phyloP scores from a whole-genome alignment of 2,888 invertebrate species.

The Emmelina monodactyla region DNA sequence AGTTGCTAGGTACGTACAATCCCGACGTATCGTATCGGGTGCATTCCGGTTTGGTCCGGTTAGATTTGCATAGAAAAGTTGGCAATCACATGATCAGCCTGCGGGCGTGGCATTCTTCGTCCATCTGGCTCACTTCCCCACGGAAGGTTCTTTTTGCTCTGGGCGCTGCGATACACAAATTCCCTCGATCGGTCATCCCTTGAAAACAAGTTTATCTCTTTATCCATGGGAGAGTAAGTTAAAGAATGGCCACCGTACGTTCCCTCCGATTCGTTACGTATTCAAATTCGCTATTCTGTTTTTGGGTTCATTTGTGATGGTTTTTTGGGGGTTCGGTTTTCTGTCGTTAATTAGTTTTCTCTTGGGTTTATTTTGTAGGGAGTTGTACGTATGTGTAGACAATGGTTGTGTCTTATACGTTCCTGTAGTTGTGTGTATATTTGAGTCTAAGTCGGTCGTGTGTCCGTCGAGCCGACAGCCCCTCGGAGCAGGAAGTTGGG shows the following conservation, averaged over 20 bases:
- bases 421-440: too few species aligned
- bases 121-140: constrained; percentile 59
- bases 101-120: constrained; percentile 61
- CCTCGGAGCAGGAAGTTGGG: constrained; percentile 25
- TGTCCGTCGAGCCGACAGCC: constrained; percentile 39
- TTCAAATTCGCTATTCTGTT: constrained; percentile 60
- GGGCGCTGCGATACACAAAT: constrained; percentile 64
- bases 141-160: constrained; percentile 50
- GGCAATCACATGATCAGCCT: constrained; percentile 65
- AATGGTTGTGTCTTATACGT: constrained; percentile 44
- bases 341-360: constrained; percentile 39
- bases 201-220: constrained; percentile 66
- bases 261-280: constrained; percentile 62
- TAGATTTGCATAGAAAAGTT: constrained; percentile 63
- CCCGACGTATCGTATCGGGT: constrained; percentile 33
- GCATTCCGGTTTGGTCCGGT: constrained; percentile 37
- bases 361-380: constrained; percentile 10
- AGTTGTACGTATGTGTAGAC: constrained; percentile 5
- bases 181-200: constrained; percentile 66
- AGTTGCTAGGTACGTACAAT: too few species aligned
- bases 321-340: constrained; percentile 31
- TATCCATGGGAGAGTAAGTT: constrained; percentile 55
- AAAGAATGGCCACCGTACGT: constrained; percentile 55
- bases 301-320: constrained; percentile 48
- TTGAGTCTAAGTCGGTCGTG: constrained; percentile 31